Conservation (phyloP, 2,888 invertebrate genomes). For the Falcaria lacertinaria region DNA sequence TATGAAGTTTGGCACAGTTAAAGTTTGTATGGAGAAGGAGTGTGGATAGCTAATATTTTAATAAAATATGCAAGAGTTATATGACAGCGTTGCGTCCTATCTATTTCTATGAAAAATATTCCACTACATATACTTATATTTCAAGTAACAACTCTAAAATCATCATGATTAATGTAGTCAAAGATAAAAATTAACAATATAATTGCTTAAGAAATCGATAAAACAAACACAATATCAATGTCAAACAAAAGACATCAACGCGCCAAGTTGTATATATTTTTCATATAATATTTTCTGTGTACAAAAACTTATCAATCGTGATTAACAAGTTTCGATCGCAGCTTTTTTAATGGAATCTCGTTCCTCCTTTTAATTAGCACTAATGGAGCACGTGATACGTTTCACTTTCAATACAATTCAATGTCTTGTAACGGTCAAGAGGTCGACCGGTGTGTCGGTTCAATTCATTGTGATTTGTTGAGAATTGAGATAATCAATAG, state of each 20-base stretch:
- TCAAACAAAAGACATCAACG: slow-evolving; percentile 15
- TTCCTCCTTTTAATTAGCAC: background rate
- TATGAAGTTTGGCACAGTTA: no score
- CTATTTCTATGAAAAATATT: no score
- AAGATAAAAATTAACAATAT: no score
- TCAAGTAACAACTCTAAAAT: no score
- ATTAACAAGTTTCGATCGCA: background rate
- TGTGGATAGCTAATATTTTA: no score
- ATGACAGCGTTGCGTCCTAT: no score
- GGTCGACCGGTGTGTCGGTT: background rate
- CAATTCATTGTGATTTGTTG: no score
- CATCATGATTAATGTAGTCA: no score
- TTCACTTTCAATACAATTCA: background rate
- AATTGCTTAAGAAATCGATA: background rate
- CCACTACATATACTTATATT: no score
- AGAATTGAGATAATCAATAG: no score
- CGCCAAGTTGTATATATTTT: slow-evolving; percentile 4
- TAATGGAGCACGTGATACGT: background rate
- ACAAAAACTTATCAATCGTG: background rate
- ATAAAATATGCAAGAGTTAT: no score
- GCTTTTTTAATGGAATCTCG: background rate
- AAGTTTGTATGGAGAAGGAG: no score
- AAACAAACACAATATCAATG: slow-evolving; percentile 4
- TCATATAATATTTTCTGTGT: slow-evolving; percentile 1
- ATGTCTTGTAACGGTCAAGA: background rate